phyloP scores from a whole-genome alignment of 2,797 vertebrate species.

The Phataginus tricuspis region DNA sequence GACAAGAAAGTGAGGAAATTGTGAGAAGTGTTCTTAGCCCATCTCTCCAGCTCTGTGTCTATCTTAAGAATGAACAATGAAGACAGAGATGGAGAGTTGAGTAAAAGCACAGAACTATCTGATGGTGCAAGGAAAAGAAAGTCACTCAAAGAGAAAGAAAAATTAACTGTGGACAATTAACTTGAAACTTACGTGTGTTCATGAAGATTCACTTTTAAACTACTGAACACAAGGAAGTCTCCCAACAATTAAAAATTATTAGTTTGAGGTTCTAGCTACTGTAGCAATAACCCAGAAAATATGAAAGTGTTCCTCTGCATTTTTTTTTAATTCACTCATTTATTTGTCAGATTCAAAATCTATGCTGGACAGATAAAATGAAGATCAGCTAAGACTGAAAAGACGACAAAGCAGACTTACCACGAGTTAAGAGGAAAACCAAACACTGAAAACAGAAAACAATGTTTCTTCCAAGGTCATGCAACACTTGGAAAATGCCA shows the following conservation, averaged over 20 bases:
- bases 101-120: not conserved
- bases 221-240: not conserved
- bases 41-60: not conserved
- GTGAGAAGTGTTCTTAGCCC: constrained; percentile 54
- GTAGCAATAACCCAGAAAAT: not conserved
- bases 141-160: not conserved
- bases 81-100: not conserved
- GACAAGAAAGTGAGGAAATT: constrained; percentile 31
- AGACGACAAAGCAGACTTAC: not conserved
- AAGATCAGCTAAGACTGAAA: not conserved
- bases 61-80: constrained; percentile 34
- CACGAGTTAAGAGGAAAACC: not conserved
- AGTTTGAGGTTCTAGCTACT: not conserved
- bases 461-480: not conserved
- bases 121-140: not conserved
- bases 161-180: not conserved
- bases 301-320: not conserved
- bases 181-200: not conserved
- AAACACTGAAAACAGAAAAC: not conserved
- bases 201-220: not conserved
- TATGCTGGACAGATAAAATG: not conserved
- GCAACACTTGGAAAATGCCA: not conserved
- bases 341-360: not conserved
- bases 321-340: not conserved
- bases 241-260: not conserved